Conservation (phyloP, 2,113 vertebrate species). For the Carassius gibelio region DNA sequence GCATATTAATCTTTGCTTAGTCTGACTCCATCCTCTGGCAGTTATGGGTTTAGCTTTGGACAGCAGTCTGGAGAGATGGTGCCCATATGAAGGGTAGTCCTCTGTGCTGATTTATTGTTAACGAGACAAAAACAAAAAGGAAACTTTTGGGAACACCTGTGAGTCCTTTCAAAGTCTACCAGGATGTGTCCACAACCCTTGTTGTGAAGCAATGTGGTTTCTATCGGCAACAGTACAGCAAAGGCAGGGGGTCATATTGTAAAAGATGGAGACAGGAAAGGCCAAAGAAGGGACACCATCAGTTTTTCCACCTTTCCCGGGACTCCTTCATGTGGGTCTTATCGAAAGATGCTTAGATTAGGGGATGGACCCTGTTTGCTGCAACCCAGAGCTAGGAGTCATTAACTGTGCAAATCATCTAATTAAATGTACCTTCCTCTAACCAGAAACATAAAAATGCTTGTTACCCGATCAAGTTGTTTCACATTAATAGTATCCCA, state of each 20-base stretch:
- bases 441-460: conserved; percentile 29
- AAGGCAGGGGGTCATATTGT: conserved; percentile 6
- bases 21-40: neutral
- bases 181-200: neutral
- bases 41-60: neutral
- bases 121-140: neutral
- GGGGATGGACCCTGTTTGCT: conserved; percentile 18
- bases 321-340: conserved; percentile 4
- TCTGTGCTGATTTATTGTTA: conserved; percentile 10
- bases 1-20: neutral
- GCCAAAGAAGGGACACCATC: conserved; percentile 14
- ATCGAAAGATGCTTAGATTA: neutral
- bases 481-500: neutral
- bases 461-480: neutral
- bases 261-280: conserved; percentile 12
- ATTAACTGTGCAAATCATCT: conserved; percentile 34
- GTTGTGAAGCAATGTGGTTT: conserved; percentile 35
- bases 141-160: conserved; percentile 45
- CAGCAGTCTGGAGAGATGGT: neutral
- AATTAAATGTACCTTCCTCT: conserved; percentile 1
- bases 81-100: neutral
- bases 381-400: conserved; percentile 7
- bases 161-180: conserved; percentile 15
- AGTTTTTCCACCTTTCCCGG: conserved; percentile 4
- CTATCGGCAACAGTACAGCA: conserved; percentile 16